Evolutionary conservation across 2,888 invertebrate genomes (phyloP).

Genomic region (Drosophila yooni): DNA sequence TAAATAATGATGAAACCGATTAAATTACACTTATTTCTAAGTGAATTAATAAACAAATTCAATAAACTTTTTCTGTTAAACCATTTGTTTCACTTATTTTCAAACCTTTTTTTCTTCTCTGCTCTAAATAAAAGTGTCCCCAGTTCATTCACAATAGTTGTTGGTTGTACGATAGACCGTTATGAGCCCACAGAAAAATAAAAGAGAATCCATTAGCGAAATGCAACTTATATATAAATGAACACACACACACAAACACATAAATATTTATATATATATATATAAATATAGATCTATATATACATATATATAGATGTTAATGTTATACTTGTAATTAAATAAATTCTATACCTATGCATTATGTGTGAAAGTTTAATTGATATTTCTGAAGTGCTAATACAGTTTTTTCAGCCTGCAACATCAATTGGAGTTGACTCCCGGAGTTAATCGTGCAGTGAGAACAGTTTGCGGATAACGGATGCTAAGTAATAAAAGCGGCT

Average conservation of each 20-base stretch:
- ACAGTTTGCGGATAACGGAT: background rate
- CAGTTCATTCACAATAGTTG: constrained; percentile 48
- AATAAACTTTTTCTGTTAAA: constrained; percentile 68
- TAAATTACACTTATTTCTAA: constrained; percentile 77
- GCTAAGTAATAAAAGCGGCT: background rate
- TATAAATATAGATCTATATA: constrained; percentile 21
- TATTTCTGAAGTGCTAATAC: constrained; percentile 5
- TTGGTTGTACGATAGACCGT: constrained; percentile 49
- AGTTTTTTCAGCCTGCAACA: background rate
- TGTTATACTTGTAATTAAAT: constrained; percentile 77
- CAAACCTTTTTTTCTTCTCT: constrained; percentile 5
- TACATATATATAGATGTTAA: constrained; percentile 76
- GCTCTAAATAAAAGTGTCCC: constrained; percentile 8
- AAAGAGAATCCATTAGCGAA: constrained; percentile 60
- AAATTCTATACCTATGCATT: constrained; percentile 77
- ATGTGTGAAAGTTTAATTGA: constrained; percentile 30
- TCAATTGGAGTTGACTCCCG: background rate
- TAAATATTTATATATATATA: constrained; percentile 45
- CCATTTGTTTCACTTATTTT: constrained; percentile 46
- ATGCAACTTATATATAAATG: constrained; percentile 57
- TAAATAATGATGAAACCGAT: constrained; percentile 74
- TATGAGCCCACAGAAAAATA: constrained; percentile 51
- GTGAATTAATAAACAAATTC: constrained; percentile 70
- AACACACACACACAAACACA: constrained; percentile 25
- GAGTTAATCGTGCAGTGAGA: background rate